Evolutionary conservation across 2,888 invertebrate species (phyloP), one percentile per base, ranked within the genome.

Genomic region (Leptopterna dolabrata): DNA sequence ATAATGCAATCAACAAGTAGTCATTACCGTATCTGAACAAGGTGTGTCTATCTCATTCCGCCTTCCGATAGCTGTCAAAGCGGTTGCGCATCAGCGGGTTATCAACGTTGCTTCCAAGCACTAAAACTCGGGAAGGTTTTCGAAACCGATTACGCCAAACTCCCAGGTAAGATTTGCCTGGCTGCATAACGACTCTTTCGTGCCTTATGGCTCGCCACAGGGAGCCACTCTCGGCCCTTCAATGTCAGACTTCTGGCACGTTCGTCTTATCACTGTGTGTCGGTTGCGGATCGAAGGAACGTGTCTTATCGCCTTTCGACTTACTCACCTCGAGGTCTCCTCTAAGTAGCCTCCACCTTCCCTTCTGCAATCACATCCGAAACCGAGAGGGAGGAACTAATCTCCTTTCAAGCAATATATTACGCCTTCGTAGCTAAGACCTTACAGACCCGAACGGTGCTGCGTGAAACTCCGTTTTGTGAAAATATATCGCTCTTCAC

Each of bases 221-320:
- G 43, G 70, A 70, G 83, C 83, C 63, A n/a, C 24, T 30, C 70
- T 83, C 30, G 43, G 41, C 41, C 78, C 83, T 63, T 83, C 83
- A 83, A 83, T 83, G 83, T 83, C 83, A 83, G 63, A 41, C 83
- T 83, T 70, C 43, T 63, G 83, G 83, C 83, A 83, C 83, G 83
- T 83, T 70, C 45, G 81, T 81, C 81, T 81, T 81, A 81, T 81
- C 81, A 81, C 45, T n/a, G 30, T 51, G n/a, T 19, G 55, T 36
- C 47, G 51, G 27, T 41, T 73, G 51, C 19, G 30, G 81, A 81
- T 47, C 29, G 30, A 36, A 27, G 24, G 71, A 83, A 83, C 83
- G 83, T 83, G 83, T 43, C 83, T 83, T 83, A 83, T 83, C 83
- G 71, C 71, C 30, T 27, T 11, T 14, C 81, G 81, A 51, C 47